Evolutionary conservation across 2,797 vertebrate species (phyloP).

Genomic region (Chanos chanos): DNA sequence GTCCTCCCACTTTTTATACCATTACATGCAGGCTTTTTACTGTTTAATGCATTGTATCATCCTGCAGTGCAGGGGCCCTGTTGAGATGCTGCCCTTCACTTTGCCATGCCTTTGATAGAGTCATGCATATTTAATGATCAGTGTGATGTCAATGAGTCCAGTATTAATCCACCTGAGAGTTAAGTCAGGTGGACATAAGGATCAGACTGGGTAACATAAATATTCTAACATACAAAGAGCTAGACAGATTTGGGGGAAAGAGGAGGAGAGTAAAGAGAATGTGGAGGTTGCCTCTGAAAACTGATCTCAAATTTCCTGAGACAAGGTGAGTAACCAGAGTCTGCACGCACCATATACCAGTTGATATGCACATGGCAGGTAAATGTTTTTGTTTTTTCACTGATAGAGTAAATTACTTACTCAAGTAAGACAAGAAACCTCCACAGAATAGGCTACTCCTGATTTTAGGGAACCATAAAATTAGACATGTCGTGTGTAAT

Average conservation of each 20-base stretch:
- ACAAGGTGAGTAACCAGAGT: no score
- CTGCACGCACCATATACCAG: no score
- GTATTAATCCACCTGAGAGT: slow-evolving; percentile 64
- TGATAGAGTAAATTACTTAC: no score
- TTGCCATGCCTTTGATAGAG: slow-evolving; percentile 65
- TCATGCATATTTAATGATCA: slow-evolving; percentile 74
- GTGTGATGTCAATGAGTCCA: slow-evolving; percentile 72
- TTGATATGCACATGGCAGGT: no score
- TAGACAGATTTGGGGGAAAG: slow-evolving; percentile 10
- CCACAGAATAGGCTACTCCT: no score
- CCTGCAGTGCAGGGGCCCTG: slow-evolving; percentile 51
- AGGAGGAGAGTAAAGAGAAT: slow-evolving; percentile 41
- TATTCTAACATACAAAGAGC: slow-evolving; percentile 58
- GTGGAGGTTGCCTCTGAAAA: neutral
- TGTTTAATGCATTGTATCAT: slow-evolving; percentile 51
- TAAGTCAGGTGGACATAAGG: slow-evolving; percentile 59
- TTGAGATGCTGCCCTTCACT: slow-evolving; percentile 53
- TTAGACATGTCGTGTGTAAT: no score
- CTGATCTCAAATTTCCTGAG: no score
- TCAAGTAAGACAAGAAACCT: no score
- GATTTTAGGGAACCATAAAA: no score
- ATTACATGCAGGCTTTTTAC: slow-evolving; percentile 26
- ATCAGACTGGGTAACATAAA: slow-evolving; percentile 70
- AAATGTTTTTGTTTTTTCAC: no score
- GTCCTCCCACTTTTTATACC: slow-evolving; percentile 7